Evolutionary conservation across 2,797 vertebrate species (phyloP).

Genomic region (Rhabdomys pumilio): DNA sequence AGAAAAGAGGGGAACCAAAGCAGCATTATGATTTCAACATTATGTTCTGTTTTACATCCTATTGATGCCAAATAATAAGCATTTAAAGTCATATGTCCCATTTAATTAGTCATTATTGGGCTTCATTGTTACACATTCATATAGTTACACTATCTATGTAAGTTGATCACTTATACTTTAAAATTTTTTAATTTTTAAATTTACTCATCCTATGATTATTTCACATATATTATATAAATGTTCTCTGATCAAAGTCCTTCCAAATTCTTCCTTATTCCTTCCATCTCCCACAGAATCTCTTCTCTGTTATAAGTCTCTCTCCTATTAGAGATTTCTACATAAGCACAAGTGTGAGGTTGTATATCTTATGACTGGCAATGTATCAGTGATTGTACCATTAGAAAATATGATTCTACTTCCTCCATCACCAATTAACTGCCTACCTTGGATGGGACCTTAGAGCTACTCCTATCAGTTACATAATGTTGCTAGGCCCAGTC

Average conservation of each 20-base stretch:
- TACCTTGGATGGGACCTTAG: neutral
- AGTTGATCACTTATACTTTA: neutral
- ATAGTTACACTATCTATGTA: neutral
- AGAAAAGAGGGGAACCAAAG: neutral
- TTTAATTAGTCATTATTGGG: neutral
- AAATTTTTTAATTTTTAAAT: neutral
- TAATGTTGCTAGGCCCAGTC: neutral
- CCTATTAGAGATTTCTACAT: neutral
- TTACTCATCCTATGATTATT: neutral
- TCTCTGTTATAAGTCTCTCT: neutral
- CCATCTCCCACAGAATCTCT: neutral
- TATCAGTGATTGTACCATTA: neutral
- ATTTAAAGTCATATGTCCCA: conserved; percentile 75
- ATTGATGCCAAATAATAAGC: conserved; percentile 68
- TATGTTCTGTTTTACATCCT: conserved; percentile 34
- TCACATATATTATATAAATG: neutral
- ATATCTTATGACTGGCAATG: neutral
- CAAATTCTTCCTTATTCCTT: neutral
- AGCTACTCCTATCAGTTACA: neutral
- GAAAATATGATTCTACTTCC: neutral
- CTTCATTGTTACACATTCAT: neutral
- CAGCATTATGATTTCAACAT: neutral
- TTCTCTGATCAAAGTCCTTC: neutral
- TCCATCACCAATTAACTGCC: neutral
- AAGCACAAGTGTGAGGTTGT: neutral